Evolutionary conservation across 2,113 vertebrate species (phyloP).

Genomic region (Seriola rivoliana): DNA sequence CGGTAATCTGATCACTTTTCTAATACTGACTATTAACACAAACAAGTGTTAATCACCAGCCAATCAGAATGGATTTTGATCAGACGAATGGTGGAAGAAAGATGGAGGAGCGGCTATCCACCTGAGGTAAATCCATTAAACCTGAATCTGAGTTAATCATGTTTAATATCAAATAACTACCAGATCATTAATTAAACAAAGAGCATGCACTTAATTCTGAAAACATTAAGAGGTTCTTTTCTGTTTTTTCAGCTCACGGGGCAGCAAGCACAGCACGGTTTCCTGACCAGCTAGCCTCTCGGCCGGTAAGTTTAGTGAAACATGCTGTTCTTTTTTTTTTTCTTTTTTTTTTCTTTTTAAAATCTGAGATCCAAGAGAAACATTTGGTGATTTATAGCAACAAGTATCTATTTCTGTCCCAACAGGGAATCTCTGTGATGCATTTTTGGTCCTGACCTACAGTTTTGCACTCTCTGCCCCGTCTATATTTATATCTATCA

Average conservation of each 20-base stretch:
- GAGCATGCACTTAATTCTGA: conserved; percentile 9
- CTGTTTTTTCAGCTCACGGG: conserved; percentile 49
- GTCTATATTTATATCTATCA: conserved; percentile 48
- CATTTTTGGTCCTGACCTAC: conserved; percentile 46
- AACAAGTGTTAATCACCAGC: conserved; percentile 79
- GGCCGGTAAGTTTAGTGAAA: conserved; percentile 65
- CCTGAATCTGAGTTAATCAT: conserved; percentile 63
- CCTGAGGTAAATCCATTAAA: conserved; percentile 77
- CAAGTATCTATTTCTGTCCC: conserved; percentile 50
- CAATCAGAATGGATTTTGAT: conserved; percentile 80
- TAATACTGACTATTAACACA: conserved; percentile 73
- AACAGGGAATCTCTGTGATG: conserved; percentile 30
- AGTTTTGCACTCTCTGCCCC: conserved; percentile 22
- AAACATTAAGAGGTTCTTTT: conserved; percentile 37
- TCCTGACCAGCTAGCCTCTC: conserved; percentile 49
- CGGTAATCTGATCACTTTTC: conserved; percentile 59
- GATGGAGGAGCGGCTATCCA: conserved; percentile 70
- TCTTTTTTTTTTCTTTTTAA: background rate
- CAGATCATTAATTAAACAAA: conserved; percentile 57
- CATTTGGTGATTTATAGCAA: conserved; percentile 16
- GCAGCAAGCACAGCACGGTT: conserved; percentile 52
- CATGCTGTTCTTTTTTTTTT: conserved; percentile 10
- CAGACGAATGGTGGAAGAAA: conserved; percentile 73
- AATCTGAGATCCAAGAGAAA: conserved; percentile 21
- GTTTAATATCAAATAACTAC: conserved; percentile 38